phyloP scores from a whole-genome alignment of 1,140 invertebrate species.

The Luehdorfia chinensis region DNA sequence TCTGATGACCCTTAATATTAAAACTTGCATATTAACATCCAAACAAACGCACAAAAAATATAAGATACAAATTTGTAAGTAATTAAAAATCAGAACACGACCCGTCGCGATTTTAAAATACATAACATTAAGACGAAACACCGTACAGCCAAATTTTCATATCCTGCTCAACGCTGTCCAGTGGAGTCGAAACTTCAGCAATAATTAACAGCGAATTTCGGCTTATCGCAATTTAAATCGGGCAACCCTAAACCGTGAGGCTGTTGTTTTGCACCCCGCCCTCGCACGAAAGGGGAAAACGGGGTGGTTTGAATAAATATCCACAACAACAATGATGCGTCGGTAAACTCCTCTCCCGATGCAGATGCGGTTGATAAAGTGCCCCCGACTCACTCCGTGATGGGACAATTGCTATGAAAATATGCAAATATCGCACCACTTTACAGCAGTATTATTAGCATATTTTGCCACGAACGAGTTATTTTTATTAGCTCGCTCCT shows the following conservation, averaged over 20 bases:
- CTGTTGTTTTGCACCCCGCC: not conserved
- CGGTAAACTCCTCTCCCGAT: constrained; percentile 16
- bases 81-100: no score
- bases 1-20: no score
- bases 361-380: constrained; percentile 9
- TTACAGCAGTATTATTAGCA: constrained; percentile 1
- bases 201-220: constrained; percentile 14
- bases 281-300: constrained; percentile 16
- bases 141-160: no score
- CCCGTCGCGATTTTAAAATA: not conserved
- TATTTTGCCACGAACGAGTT: not conserved
- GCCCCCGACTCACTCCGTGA: not conserved
- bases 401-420: constrained; percentile 3
- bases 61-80: no score
- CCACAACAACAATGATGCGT: constrained; percentile 24
- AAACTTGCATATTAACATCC: no score
- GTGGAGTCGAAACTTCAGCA: not conserved
- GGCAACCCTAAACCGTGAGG: constrained; percentile 8
- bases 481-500: not conserved
- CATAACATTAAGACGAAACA: not conserved
- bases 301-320: constrained; percentile 21
- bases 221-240: constrained; percentile 18
- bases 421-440: constrained; percentile 5
- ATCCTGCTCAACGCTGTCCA: constrained; percentile 12
- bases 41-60: no score